Base-by-base conservation (phyloP, 1,140 invertebrate genomes). In the Drosophila mayri region DNA sequence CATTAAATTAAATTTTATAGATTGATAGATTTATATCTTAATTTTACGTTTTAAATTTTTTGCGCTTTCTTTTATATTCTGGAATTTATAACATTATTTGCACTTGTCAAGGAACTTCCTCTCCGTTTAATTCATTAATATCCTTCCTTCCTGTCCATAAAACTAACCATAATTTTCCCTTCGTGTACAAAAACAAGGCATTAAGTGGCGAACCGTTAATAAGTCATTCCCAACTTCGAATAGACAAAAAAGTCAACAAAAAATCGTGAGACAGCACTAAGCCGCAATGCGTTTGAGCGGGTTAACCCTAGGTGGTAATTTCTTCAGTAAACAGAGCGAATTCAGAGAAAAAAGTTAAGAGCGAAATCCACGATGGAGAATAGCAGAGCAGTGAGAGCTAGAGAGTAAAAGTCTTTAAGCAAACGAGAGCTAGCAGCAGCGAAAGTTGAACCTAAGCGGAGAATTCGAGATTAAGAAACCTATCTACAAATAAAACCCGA, bases 141-240 rank as follows among this genome's bases (percentile, higher is more conserved):
- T 35, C 32, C 14, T 11, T 22, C 22, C 18, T 22, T 52, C 12
- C 49, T 20, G 8, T 2, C 9, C 20, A 11, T 38, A 11, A 37
- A 35, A 16, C 0, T 11, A 0, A 1, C 32, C 20, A 22, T 22
- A 22, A 22, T 16, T 32, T 64, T 64, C 20, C 38, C 22, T 22
- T 37, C 6, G 66, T 67, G 66, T 67, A 76, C 18, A 83, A 84
- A 85, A 77, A 32, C 74, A 44, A 74, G 70, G 84, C 74, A 84
- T 88, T 88, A 88, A 90, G 85, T 90, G 77, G 85, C 77, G 77
- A 78, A 88, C 84, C 84, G 84, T 88, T 88, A 88, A 88, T 80
- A 87, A 87, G 84, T 84, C 84, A 81, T 84, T 25, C 25, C 25
- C 25, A 25, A 25, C 25, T 25, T 85, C 68, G 58, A 72, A 50